Conservation (phyloP, 1,140 invertebrate species). For the Leptopilina clavipes region DNA sequence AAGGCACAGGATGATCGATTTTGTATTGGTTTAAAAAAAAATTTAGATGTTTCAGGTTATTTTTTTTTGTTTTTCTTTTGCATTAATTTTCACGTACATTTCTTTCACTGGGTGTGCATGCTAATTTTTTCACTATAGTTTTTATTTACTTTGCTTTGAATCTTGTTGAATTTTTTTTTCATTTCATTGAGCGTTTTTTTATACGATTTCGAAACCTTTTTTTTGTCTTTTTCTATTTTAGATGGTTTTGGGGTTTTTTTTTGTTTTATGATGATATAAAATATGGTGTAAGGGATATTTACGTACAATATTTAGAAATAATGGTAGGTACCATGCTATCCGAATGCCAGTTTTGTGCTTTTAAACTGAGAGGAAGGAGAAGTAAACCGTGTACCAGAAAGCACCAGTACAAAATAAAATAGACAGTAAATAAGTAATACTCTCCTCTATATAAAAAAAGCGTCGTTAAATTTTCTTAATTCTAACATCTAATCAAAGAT, state of each 20-base stretch:
- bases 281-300: constrained; percentile 57
- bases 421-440: not conserved
- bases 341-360: constrained; percentile 60
- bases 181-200: not conserved
- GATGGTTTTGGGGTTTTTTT: constrained; percentile 60
- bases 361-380: constrained; percentile 75
- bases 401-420: constrained; percentile 19
- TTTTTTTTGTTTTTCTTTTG: not conserved
- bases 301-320: constrained; percentile 44
- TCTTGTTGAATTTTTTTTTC: not conserved
- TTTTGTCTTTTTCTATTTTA: constrained; percentile 9
- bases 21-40: constrained; percentile 25
- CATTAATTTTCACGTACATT: not conserved
- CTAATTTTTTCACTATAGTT: constrained; percentile 13
- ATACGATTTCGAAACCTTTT: not conserved
- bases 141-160: constrained; percentile 14
- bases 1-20: constrained; percentile 31
- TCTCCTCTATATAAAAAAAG: constrained; percentile 2
- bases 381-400: constrained; percentile 64
- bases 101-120: constrained; percentile 30
- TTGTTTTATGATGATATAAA: constrained; percentile 55
- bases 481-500: constrained; percentile 24
- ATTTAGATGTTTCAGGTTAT: too few species aligned
- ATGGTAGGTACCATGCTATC: constrained; percentile 60
- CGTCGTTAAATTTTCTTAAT: constrained; percentile 8